A percentile compares a stretch with the other conserved stretches of the same genome.
Conservation (phyloP, 2,888 invertebrate genomes). For the Synergus gifuensis region DNA sequence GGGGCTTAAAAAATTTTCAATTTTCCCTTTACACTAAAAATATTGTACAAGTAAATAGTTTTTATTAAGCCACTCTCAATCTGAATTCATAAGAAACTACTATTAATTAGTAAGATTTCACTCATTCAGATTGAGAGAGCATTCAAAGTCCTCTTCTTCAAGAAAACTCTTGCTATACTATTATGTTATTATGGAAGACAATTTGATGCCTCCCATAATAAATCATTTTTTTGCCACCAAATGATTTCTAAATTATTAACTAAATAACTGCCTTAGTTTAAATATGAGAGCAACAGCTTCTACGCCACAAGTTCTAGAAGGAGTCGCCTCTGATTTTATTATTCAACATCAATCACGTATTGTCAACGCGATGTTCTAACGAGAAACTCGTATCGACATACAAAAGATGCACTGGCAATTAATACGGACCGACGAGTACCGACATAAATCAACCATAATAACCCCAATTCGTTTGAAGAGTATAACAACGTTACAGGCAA, state of each 20-base stretch:
- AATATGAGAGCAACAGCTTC: slow-evolving; percentile 8
- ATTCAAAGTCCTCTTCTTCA: not conserved
- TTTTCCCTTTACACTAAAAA: too few relatives aligned
- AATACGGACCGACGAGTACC: slow-evolving; percentile 40
- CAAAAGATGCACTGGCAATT: slow-evolving; percentile 40
- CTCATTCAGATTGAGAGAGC: too few relatives aligned
- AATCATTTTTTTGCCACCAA: slow-evolving; percentile 8
- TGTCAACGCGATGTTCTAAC: slow-evolving; percentile 39
- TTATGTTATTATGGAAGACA: not conserved
- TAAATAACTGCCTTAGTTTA: slow-evolving; percentile 35
- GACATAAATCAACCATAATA: slow-evolving; percentile 58
- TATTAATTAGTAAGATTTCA: too few relatives aligned
- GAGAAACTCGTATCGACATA: slow-evolving; percentile 37
- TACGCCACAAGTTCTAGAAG: not conserved
- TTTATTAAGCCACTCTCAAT: too few relatives aligned
- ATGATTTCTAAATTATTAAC: slow-evolving; percentile 1
- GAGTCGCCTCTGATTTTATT: slow-evolving; percentile 24
- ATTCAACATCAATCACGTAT: slow-evolving; percentile 41
- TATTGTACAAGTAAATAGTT: too few relatives aligned
- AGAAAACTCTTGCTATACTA: not conserved
- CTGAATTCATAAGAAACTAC: not conserved
- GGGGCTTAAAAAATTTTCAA: not conserved
- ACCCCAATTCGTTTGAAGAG: slow-evolving; percentile 56
- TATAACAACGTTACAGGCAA: slow-evolving; percentile 47
- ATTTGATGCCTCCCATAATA: not conserved